Conservation (phyloP, 2,888 invertebrate genomes). For the Amphipoea oculea region DNA sequence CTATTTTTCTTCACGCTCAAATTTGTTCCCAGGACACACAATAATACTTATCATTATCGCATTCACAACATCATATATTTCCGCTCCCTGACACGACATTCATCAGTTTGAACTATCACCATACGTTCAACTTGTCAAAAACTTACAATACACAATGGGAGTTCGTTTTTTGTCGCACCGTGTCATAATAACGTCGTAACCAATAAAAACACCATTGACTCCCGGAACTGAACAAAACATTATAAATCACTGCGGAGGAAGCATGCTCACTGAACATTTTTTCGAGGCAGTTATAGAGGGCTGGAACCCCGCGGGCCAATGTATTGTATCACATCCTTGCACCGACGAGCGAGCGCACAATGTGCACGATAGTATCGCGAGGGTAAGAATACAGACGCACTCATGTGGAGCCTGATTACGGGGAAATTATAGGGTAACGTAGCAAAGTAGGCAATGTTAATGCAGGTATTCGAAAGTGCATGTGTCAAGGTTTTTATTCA, state of each 20-base stretch:
- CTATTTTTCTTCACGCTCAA: background rate
- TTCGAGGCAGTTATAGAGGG: slow-evolving; percentile 64
- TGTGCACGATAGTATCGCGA: slow-evolving; percentile 65
- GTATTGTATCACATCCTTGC: slow-evolving; percentile 50
- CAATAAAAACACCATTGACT: slow-evolving; percentile 82
- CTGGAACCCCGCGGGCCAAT: slow-evolving; percentile 64
- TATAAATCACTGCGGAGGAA: slow-evolving; percentile 78
- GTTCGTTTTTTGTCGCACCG: slow-evolving; percentile 69
- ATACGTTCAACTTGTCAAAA: slow-evolving; percentile 55
- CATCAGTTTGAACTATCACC: slow-evolving; percentile 48
- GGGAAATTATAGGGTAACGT: slow-evolving; percentile 53
- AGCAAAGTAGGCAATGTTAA: slow-evolving; percentile 18
- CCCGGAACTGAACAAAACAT: slow-evolving; percentile 83
- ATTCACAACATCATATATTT: slow-evolving; percentile 33
- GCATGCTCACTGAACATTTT: slow-evolving; percentile 66
- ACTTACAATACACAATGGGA: slow-evolving; percentile 70
- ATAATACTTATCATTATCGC: slow-evolving; percentile 21
- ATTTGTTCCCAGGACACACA: background rate
- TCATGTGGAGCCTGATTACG: slow-evolving; percentile 48
- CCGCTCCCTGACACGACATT: slow-evolving; percentile 43
- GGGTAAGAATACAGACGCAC: slow-evolving; percentile 50
- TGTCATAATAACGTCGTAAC: slow-evolving; percentile 78
- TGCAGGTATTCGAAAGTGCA: slow-evolving; percentile 24
- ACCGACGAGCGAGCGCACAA: slow-evolving; percentile 37
- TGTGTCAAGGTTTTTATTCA: slow-evolving; percentile 36